Evolutionary conservation across 2,888 invertebrate species (phyloP).

Genomic region (Tyria jacobaeae): DNA sequence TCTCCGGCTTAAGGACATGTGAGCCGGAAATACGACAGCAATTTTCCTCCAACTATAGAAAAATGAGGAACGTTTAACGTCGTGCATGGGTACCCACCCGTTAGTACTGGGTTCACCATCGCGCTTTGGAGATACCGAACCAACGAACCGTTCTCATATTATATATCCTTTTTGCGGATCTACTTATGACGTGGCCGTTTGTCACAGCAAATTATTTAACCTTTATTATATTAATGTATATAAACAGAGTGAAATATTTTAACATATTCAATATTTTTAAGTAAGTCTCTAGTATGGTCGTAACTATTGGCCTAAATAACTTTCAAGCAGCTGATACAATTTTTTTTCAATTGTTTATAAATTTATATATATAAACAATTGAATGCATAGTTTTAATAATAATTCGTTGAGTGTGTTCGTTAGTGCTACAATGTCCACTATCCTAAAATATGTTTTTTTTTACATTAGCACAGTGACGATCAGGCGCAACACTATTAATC

Average conservation of each 20-base stretch:
- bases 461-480: too few species aligned
- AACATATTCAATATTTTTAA: not conserved
- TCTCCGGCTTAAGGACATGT: conserved; percentile 84
- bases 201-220: conserved; percentile 31
- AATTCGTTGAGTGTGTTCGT: too few species aligned
- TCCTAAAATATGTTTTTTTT: too few species aligned
- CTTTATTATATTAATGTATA: conserved; percentile 18
- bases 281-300: too few species aligned
- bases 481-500: too few species aligned
- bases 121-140: conserved; percentile 51
- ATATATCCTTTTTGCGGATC: conserved; percentile 56
- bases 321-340: too few species aligned
- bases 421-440: too few species aligned
- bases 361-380: too few species aligned
- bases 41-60: conserved; percentile 84
- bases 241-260: not conserved
- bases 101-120: conserved; percentile 57
- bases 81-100: conserved; percentile 71
- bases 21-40: conserved; percentile 84
- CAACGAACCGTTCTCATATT: conserved; percentile 58
- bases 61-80: conserved; percentile 82
- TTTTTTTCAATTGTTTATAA: too few species aligned
- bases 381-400: too few species aligned
- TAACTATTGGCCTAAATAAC: too few species aligned
- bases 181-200: conserved; percentile 45